These are phyloP conservation scores for Synanthedon vespiformis DNA, from an alignment of 2,888 invertebrate species.

Conservation along the genomic window DNA sequence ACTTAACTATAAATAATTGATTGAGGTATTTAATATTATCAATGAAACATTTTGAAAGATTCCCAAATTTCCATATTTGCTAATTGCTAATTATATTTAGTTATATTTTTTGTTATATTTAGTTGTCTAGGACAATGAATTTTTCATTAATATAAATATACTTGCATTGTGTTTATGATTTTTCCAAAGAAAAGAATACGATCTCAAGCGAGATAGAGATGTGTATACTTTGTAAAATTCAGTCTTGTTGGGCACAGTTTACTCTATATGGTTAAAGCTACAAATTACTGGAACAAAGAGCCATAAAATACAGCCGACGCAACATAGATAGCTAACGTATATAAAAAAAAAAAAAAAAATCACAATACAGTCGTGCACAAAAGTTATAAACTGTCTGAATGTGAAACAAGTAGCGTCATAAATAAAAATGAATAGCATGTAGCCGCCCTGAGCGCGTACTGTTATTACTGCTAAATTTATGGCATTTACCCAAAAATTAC, in stretches of 20 bases:
- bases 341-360: constrained; percentile 49
- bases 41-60: too few species aligned
- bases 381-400: constrained; percentile 56
- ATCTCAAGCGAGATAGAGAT: too few species aligned
- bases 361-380: constrained; percentile 55
- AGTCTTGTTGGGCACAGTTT: neutral
- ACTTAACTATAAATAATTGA: too few species aligned
- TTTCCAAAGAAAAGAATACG: too few species aligned
- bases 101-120: too few species aligned
- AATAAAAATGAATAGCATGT: constrained; percentile 63
- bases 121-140: too few species aligned
- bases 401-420: constrained; percentile 66
- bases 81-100: too few species aligned
- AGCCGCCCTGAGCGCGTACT: constrained; percentile 13
- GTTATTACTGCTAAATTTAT: constrained; percentile 30
- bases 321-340: constrained; percentile 32
- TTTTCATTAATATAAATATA: too few species aligned
- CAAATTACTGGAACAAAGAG: constrained; percentile 44
- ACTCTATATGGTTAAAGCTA: constrained; percentile 11
- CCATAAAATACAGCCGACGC: constrained; percentile 42
- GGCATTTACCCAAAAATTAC: constrained; percentile 13
- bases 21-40: too few species aligned
- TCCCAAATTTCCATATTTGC: too few species aligned
- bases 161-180: too few species aligned
- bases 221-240: too few species aligned